Conservation (phyloP, 2,888 invertebrate genomes). For the Seira ritae region DNA sequence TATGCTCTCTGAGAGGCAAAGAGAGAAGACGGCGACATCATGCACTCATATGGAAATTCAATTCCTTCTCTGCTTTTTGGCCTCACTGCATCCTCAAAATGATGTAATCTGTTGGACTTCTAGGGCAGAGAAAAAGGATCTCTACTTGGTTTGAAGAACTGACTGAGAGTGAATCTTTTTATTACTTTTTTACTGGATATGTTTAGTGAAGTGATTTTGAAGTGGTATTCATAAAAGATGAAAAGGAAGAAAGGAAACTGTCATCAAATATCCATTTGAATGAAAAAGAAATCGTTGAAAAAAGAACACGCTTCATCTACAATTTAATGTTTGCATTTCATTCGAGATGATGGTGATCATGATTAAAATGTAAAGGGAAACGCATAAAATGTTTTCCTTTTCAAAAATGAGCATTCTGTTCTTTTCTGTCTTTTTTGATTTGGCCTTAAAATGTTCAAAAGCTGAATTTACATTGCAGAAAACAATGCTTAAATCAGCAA, state of each 20-base stretch:
- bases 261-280: conserved; percentile 11
- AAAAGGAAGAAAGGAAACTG: not conserved
- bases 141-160: not conserved
- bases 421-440: no score
- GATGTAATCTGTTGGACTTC: no score
- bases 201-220: not conserved
- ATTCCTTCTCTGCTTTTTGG: no score
- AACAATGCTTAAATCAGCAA: no score
- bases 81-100: no score
- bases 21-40: no score
- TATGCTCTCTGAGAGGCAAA: no score
- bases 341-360: not conserved
- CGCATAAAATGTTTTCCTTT: no score
- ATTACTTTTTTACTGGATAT: not conserved
- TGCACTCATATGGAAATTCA: no score
- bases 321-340: not conserved
- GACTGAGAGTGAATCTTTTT: not conserved
- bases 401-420: no score
- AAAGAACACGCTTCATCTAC: not conserved
- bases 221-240: not conserved
- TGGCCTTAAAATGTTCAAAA: no score
- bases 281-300: not conserved
- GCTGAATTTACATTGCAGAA: no score
- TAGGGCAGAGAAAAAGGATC: not conserved
- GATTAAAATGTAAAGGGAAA: not conserved